Evolutionary conservation across 2,888 invertebrate genomes (phyloP).

Genomic region (Buathra laborator): DNA sequence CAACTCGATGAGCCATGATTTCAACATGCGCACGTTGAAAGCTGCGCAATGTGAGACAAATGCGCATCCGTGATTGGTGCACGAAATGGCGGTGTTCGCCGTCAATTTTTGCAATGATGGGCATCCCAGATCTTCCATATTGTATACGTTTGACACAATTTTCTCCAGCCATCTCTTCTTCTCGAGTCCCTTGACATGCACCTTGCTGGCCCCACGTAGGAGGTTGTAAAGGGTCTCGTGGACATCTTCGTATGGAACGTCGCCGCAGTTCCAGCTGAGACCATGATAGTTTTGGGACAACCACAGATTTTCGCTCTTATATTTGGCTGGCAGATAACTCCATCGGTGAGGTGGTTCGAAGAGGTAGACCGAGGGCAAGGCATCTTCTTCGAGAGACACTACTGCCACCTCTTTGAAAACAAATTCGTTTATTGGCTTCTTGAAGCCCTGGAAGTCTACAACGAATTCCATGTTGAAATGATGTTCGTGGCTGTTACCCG

Average conservation of each 20-base stretch:
- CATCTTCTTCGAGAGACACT: conserved; percentile 31
- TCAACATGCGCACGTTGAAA: too few relatives aligned
- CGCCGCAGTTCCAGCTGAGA: too few relatives aligned
- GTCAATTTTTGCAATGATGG: conserved; percentile 8
- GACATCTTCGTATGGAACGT: too few relatives aligned
- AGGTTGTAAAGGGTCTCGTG: too few relatives aligned
- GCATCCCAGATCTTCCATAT: not conserved
- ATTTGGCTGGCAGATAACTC: conserved; percentile 36
- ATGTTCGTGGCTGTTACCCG: too few relatives aligned
- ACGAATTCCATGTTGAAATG: conserved; percentile 53
- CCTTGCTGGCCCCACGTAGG: too few relatives aligned
- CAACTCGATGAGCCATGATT: too few relatives aligned
- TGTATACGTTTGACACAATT: not conserved
- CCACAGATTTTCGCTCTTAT: too few relatives aligned
- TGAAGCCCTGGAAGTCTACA: conserved; percentile 57
- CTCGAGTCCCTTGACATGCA: too few relatives aligned
- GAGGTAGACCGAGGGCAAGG: conserved; percentile 13
- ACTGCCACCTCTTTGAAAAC: conserved; percentile 58
- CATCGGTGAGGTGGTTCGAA: conserved; percentile 54
- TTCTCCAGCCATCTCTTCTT: too few relatives aligned
- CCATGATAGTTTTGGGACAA: too few relatives aligned
- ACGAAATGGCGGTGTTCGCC: not conserved
- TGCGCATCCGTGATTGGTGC: not conserved
- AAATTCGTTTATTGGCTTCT: conserved; percentile 46
- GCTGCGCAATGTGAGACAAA: not conserved